Percentiles rank a stretch among this genome's conserved stretches.
phyloP scores from a whole-genome alignment of 2,888 invertebrate species.

The Heteromurus nitidus region DNA sequence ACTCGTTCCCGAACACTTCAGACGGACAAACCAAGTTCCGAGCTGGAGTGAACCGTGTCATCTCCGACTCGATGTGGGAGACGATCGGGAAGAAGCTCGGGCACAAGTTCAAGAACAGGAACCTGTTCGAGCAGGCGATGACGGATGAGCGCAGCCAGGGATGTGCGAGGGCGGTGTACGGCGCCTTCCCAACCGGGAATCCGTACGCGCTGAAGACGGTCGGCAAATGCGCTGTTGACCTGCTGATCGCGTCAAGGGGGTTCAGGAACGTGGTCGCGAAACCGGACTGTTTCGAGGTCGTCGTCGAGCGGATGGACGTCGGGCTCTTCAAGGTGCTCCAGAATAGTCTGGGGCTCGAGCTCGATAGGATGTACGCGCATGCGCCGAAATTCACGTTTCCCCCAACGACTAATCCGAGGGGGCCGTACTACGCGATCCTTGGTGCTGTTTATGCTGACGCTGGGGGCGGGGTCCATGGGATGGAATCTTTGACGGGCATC shows the following conservation, averaged over 20 bases:
- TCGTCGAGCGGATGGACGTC: constrained; percentile 19
- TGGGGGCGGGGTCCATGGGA: constrained; percentile 2
- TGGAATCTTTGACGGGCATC: background rate
- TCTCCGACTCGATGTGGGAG: constrained; percentile 7
- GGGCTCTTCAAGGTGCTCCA: constrained; percentile 16
- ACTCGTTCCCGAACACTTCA: constrained; percentile 17
- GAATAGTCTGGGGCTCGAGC: background rate
- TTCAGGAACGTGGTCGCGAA: background rate
- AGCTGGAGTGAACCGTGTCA: background rate
- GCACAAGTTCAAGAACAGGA: constrained; percentile 8
- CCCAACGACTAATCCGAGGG: constrained; percentile 15
- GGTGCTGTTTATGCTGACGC: constrained; percentile 26
- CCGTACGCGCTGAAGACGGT: constrained; percentile 11
- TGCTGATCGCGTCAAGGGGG: background rate
- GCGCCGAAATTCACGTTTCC: constrained; percentile 4
- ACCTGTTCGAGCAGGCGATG: constrained; percentile 27
- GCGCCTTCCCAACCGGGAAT: constrained; percentile 26
- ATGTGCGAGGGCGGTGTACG: background rate
- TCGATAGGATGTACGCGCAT: constrained; percentile 24
- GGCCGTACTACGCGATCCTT: constrained; percentile 16
- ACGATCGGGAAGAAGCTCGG: background rate
- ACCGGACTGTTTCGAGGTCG: background rate
- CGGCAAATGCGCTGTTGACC: background rate
- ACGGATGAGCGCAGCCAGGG: constrained; percentile 41
- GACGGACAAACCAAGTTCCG: constrained; percentile 29